Evolutionary conservation across 1,140 invertebrate species (phyloP).

Genomic region (Dryas iulia): DNA sequence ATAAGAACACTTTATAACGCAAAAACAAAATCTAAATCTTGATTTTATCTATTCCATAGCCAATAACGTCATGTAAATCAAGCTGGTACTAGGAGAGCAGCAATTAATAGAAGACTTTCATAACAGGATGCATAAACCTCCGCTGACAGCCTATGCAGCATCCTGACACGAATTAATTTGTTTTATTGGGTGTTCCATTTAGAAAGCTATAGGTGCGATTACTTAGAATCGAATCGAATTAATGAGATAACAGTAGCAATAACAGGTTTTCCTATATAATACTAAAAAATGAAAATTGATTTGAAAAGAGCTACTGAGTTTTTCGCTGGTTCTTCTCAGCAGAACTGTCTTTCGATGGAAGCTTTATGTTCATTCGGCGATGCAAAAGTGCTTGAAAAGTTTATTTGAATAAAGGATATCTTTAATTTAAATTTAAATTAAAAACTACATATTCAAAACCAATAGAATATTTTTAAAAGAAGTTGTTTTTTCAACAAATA

Average conservation of each 20-base stretch:
- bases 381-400: too few relatives aligned
- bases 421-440: too few relatives aligned
- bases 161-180: constrained; percentile 24
- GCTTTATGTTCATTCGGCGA: too few relatives aligned
- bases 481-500: too few relatives aligned
- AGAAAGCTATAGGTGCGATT: constrained; percentile 4
- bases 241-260: not conserved
- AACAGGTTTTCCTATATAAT: not conserved
- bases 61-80: constrained; percentile 21
- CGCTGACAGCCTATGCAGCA: constrained; percentile 17
- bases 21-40: constrained; percentile 15
- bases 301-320: too few relatives aligned
- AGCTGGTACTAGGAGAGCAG: constrained; percentile 5
- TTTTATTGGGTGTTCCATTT: constrained; percentile 25
- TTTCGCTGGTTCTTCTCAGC: too few relatives aligned
- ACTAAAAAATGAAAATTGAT: too few relatives aligned
- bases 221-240: not conserved
- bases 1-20: constrained; percentile 8
- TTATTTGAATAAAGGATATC: too few relatives aligned
- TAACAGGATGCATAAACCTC: constrained; percentile 22
- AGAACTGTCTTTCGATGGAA: too few relatives aligned
- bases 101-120: constrained; percentile 23
- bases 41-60: constrained; percentile 20
- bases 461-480: too few relatives aligned
- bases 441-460: too few relatives aligned